Conservation (phyloP, 2,113 vertebrate genomes). For the human region GRCh38 chr6:27713001-27713500, state of each 20-base stretch:
- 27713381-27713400: too few relatives aligned
- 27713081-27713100: not conserved
- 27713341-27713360: not conserved
- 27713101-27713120: not conserved
- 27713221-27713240: not conserved
- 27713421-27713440: not conserved
- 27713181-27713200: not conserved
- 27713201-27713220: not conserved
- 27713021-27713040: not conserved
- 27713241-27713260: not conserved
- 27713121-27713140: not conserved
- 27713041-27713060: not conserved
- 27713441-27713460: not conserved
- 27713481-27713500: not conserved
- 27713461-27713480: not conserved
- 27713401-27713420: not conserved
- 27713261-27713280: not conserved
- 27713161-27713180: not conserved
- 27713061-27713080: not conserved
- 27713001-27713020: not conserved
- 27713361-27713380: too few relatives aligned
- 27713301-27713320: not conserved
- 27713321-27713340: too few relatives aligned
- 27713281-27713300: not conserved
- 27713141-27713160: not conserved